These are phyloP conservation scores for Perca schrenkii DNA, from an alignment of 2,113 vertebrate genomes.

Conservation along the genomic window DNA sequence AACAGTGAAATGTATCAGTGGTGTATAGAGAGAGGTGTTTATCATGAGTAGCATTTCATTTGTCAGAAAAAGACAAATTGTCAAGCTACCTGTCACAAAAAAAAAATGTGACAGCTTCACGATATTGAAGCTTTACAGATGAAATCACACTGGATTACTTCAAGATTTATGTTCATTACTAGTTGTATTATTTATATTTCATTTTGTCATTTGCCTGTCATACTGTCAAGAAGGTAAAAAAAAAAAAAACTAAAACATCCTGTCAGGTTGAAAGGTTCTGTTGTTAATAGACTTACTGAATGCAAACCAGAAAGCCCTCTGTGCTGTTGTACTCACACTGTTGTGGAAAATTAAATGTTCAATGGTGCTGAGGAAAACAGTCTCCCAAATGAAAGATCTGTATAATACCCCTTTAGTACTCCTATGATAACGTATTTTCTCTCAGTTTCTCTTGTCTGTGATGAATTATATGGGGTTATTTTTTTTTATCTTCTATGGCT, in stretches of 20 bases:
- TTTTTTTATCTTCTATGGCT: slow-evolving; percentile 29
- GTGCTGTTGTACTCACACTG: slow-evolving; percentile 10
- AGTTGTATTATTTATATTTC: neutral
- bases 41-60: slow-evolving; percentile 3
- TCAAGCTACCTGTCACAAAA: slow-evolving; percentile 1
- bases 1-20: neutral
- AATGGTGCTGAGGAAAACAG: slow-evolving; percentile 30
- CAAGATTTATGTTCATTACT: neutral
- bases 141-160: slow-evolving; percentile 7
- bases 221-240: neutral
- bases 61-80: slow-evolving; percentile 1
- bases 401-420: slow-evolving; percentile 41
- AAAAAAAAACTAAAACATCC: neutral
- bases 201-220: slow-evolving; percentile 5
- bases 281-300: neutral
- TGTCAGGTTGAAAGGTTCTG: neutral
- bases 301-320: neutral
- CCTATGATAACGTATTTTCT: slow-evolving; percentile 19
- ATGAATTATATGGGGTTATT: slow-evolving; percentile 23
- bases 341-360: slow-evolving; percentile 47
- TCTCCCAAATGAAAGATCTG: slow-evolving; percentile 33
- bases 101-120: slow-evolving; percentile 15
- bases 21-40: neutral
- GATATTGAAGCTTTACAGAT: slow-evolving; percentile 1
- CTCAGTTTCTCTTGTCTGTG: slow-evolving; percentile 22